Percentiles rank a stretch among this genome's conserved stretches.
phyloP scores from a whole-genome alignment of 2,888 invertebrate species.

The Orthonychiurus folsomi region DNA sequence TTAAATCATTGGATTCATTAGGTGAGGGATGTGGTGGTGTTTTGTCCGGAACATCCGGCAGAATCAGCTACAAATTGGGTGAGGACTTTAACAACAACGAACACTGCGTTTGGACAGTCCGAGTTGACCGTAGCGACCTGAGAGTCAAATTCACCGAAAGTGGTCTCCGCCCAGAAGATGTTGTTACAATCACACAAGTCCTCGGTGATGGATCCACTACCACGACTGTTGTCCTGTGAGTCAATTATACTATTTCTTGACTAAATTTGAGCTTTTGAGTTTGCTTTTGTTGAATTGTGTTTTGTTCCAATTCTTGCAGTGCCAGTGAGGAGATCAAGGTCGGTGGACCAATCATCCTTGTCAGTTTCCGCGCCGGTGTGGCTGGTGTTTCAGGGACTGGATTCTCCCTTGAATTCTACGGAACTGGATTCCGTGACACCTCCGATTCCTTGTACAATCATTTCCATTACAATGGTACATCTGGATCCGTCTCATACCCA shows the following conservation, averaged over 20 bases:
- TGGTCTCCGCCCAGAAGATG: not conserved
- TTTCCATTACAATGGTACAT: not conserved
- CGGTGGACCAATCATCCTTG: not conserved
- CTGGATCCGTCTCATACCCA: not conserved
- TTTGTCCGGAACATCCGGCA: not conserved
- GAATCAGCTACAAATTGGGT: not conserved
- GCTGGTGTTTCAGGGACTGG: not conserved
- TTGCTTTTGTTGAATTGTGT: not conserved
- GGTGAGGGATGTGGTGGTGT: slow-evolving; percentile 4
- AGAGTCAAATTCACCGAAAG: no score
- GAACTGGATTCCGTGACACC: not conserved
- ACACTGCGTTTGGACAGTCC: slow-evolving; percentile 2
- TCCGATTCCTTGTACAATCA: not conserved
- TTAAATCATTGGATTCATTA: not conserved
- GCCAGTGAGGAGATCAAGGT: not conserved
- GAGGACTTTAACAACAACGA: not conserved
- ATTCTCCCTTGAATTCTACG: slow-evolving; percentile 3
- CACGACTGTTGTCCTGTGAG: not conserved
- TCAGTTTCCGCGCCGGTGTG: not conserved
- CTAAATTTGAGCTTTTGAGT: not conserved
- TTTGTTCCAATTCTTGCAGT: no score
- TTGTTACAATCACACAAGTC: not conserved
- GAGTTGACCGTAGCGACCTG: no score
- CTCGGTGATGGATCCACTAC: not conserved
- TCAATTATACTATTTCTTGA: no score